A percentile compares a stretch with the other conserved stretches of the same genome.
These are phyloP conservation scores for Pseudococcus jackbeardsleyi DNA, from an alignment of 2,888 invertebrate species.

Conservation along the genomic window DNA sequence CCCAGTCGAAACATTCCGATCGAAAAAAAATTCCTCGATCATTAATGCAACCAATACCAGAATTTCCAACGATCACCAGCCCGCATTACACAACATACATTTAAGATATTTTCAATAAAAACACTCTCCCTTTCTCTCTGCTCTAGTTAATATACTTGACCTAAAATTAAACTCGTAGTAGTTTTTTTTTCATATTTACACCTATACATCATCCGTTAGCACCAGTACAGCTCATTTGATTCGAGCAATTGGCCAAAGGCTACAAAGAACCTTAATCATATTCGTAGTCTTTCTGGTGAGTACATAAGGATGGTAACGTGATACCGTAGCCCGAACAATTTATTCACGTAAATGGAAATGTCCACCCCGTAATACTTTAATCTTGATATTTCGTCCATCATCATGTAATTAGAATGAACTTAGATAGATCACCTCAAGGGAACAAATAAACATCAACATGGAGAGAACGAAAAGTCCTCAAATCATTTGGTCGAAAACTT, in stretches of 20 bases:
- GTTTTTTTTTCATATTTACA: background rate
- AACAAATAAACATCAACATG: background rate
- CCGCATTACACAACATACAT: background rate
- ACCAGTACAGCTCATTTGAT: background rate
- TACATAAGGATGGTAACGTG: background rate
- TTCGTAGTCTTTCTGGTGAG: background rate
- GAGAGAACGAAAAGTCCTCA: background rate
- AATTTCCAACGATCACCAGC: no score
- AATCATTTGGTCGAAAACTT: background rate
- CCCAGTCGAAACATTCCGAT: no score
- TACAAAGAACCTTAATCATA: background rate
- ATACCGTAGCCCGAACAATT: background rate
- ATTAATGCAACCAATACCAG: no score
- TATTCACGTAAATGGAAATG: constrained; percentile 13
- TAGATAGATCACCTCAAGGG: constrained; percentile 16
- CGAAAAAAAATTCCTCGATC: no score
- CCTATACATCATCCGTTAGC: background rate
- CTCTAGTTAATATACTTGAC: background rate
- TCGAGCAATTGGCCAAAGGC: background rate
- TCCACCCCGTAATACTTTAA: constrained; percentile 35
- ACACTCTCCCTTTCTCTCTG: constrained; percentile 12
- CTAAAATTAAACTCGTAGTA: background rate
- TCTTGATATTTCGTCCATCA: background rate
- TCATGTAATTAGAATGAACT: background rate
- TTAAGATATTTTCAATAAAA: background rate